A percentile compares a stretch with the other conserved stretches of the same genome.
These are phyloP conservation scores for Drosophila nr. perissopoda DNA, from an alignment of 2,888 invertebrate genomes.

Conservation along the genomic window DNA sequence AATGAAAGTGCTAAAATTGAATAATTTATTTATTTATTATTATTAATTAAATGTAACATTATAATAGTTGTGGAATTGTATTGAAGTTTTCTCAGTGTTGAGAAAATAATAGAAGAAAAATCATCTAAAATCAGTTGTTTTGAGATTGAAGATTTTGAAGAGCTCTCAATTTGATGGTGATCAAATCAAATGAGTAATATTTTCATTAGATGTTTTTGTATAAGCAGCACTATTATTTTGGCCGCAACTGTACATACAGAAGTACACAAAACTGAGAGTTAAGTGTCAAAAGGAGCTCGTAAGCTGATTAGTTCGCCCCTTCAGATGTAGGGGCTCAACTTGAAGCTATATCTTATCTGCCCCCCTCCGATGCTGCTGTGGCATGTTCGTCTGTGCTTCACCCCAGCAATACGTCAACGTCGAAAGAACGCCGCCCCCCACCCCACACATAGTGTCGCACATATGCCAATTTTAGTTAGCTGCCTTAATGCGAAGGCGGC, in stretches of 20 bases:
- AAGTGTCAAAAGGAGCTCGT: not conserved
- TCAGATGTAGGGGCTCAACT: slow-evolving; percentile 7
- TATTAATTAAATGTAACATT: no score
- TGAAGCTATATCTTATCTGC: slow-evolving; percentile 12
- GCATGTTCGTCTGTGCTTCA: slow-evolving; percentile 14
- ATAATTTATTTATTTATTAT: not conserved
- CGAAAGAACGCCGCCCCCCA: not conserved
- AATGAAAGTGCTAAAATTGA: not conserved
- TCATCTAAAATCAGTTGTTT: not conserved
- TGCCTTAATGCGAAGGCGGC: not conserved
- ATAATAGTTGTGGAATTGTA: no score
- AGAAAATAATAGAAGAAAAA: no score
- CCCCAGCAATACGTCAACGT: slow-evolving; percentile 19
- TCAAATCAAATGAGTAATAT: not conserved
- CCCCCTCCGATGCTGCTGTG: slow-evolving; percentile 3
- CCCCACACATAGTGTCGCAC: slow-evolving; percentile 8
- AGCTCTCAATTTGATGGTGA: not conserved
- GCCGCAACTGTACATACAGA: not conserved
- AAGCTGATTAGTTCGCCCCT: slow-evolving; percentile 41
- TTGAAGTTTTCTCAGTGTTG: not conserved
- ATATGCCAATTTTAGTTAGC: slow-evolving; percentile 34
- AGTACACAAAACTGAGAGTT: not conserved
- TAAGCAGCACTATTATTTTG: not conserved
- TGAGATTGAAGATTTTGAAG: not conserved
- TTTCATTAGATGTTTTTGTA: no score